These are phyloP conservation scores for Colistium nudipinnis DNA, from an alignment of 2,113 vertebrate genomes.

Conservation along the genomic window DNA sequence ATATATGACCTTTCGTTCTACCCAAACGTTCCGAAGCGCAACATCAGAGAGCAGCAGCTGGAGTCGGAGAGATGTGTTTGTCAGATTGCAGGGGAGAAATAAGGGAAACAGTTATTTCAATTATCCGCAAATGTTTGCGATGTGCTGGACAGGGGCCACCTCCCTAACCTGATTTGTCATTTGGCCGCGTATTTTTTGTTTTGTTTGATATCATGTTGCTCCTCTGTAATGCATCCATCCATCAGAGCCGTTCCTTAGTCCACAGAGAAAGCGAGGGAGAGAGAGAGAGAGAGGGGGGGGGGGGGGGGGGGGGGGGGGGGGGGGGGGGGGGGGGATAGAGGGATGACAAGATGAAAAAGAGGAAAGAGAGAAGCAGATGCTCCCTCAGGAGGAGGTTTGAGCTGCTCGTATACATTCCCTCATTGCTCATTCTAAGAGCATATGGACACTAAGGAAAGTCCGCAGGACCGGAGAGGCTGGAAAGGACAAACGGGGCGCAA, in stretches of 20 bases:
- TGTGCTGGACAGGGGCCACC: conserved; percentile 37
- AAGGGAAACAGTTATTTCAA: conserved; percentile 13
- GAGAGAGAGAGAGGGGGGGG: conserved; percentile 20
- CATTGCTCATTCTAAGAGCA: conserved; percentile 66
- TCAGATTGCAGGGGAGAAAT: conserved; percentile 26
- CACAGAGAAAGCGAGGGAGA: conserved; percentile 31
- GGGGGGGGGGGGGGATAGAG: conserved; percentile 27
- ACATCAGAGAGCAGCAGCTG: conserved; percentile 5
- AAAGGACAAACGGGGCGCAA: conserved; percentile 56
- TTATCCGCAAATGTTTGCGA: conserved; percentile 48
- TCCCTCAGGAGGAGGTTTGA: conserved; percentile 76
- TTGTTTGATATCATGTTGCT: conserved; percentile 66
- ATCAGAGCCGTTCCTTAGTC: conserved; percentile 69
- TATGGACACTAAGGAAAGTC: conserved; percentile 71
- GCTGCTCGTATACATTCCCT: conserved; percentile 48
- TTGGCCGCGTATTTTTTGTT: conserved; percentile 59
- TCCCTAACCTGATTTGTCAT: conserved; percentile 65
- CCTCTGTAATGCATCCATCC: conserved; percentile 63
- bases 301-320: conserved; percentile 18
- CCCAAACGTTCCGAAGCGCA: conserved; percentile 17
- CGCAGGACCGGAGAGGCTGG: conserved; percentile 55
- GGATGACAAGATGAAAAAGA: conserved; percentile 30
- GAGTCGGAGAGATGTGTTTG: conserved; percentile 35
- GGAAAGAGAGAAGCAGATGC: conserved; percentile 77
- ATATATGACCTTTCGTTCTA: conserved; percentile 17